A percentile compares a stretch with the other conserved stretches of the same genome.
These are phyloP conservation scores for Mus caroli DNA, from an alignment of 2,797 vertebrate genomes.

Conservation along the genomic window DNA sequence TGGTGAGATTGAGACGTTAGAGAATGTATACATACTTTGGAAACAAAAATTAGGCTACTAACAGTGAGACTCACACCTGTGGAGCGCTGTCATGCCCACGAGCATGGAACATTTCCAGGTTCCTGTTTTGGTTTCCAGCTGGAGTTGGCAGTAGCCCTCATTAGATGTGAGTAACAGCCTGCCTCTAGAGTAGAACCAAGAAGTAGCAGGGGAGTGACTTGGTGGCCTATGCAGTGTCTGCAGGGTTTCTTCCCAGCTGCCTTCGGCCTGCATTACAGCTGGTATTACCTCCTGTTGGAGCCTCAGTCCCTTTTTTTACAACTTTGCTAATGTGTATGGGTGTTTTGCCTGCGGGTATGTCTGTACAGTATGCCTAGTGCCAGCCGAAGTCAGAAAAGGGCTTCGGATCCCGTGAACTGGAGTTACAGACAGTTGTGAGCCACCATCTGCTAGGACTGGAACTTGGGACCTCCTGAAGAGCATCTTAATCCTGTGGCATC, in stretches of 20 bases:
- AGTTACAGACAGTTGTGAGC: neutral
- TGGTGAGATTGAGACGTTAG: neutral
- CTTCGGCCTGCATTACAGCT: neutral
- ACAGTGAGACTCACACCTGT: neutral
- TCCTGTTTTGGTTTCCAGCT: neutral
- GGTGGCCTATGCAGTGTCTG: neutral
- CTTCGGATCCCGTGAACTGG: neutral
- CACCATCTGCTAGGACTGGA: neutral
- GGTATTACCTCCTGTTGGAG: neutral
- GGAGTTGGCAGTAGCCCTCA: neutral
- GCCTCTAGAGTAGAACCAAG: neutral
- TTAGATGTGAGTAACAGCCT: constrained; percentile 20
- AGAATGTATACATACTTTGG: neutral
- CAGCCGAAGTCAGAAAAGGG: neutral
- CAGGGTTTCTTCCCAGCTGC: neutral
- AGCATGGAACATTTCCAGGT: neutral
- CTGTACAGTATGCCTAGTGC: neutral
- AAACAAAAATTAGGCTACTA: constrained; percentile 4
- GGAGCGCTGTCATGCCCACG: neutral
- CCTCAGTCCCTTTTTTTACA: neutral
- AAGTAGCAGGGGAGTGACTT: neutral
- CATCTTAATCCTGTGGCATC: neutral
- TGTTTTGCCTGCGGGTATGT: neutral
- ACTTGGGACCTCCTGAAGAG: neutral
- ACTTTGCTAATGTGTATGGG: neutral